These are phyloP conservation scores for Cryptus viduatorius DNA, from an alignment of 2,888 invertebrate species.

Conservation along the genomic window DNA sequence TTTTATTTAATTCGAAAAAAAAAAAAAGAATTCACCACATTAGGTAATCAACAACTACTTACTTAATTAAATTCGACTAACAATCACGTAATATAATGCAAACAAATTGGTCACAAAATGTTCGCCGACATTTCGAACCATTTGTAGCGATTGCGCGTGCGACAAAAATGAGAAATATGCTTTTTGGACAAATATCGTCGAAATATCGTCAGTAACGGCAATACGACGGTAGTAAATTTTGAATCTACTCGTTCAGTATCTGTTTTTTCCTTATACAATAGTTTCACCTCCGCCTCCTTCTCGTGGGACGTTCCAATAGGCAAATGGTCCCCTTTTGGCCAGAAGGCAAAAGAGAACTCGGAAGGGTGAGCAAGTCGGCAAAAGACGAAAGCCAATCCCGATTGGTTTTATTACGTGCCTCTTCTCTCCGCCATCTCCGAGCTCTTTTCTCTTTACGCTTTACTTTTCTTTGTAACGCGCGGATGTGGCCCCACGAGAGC, in stretches of 20 bases:
- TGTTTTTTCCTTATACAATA: conserved; percentile 46
- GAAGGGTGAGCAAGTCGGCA: conserved; percentile 56
- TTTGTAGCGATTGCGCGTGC: too few species aligned
- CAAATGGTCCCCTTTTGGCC: conserved; percentile 48
- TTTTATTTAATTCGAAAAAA: neutral
- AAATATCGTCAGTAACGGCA: neutral
- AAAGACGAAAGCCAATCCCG: conserved; percentile 76
- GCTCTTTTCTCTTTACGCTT: conserved; percentile 64
- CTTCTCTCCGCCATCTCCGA: conserved; percentile 63
- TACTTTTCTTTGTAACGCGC: conserved; percentile 74
- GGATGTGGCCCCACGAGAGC: conserved; percentile 39
- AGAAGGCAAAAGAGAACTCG: conserved; percentile 45
- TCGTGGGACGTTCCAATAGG: conserved; percentile 50
- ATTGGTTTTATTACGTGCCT: conserved; percentile 79
- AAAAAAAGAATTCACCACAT: neutral
- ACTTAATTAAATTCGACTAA: too few species aligned
- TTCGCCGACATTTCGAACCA: too few species aligned
- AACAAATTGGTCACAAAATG: too few species aligned
- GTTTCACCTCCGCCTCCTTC: conserved; percentile 42
- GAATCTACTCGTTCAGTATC: conserved; percentile 19
- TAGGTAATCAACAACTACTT: too few species aligned
- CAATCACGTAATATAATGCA: neutral
- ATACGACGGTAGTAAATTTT: conserved; percentile 35
- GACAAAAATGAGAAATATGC: too few species aligned
- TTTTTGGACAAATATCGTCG: too few species aligned